These are phyloP conservation scores for Meloe dianella DNA, from an alignment of 2,888 invertebrate species.

Conservation along the genomic window DNA sequence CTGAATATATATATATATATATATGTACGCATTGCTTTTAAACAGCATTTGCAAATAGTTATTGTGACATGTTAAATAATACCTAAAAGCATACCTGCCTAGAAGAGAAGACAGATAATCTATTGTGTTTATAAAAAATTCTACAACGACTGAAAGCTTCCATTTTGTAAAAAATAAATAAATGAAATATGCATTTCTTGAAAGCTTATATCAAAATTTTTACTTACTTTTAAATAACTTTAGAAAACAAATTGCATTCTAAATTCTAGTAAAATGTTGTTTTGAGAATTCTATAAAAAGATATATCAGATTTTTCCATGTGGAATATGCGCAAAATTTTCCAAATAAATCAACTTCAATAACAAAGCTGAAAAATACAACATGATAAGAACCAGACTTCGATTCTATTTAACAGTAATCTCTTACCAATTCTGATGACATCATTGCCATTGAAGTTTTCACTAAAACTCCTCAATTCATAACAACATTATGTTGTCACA, in stretches of 20 bases:
- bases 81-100: background rate
- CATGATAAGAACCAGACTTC: no score
- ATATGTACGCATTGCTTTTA: no score
- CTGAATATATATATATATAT: no score
- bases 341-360: no score
- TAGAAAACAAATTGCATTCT: background rate
- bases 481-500: no score
- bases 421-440: no score
- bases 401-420: no score
- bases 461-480: no score
- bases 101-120: background rate
- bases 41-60: no score
- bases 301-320: no score
- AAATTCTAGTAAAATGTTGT: background rate
- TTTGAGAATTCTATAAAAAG: background rate
- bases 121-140: background rate
- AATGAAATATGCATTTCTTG: slow-evolving; percentile 20
- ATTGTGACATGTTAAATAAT: background rate
- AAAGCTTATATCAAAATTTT: background rate
- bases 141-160: background rate
- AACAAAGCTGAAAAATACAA: background rate
- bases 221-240: background rate
- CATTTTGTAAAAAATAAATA: slow-evolving; percentile 16
- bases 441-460: no score
- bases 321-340: no score